Percentiles rank a stretch among this genome's conserved stretches.
Conservation (phyloP, 1,140 invertebrate genomes). For the Triops cancriformis region DNA sequence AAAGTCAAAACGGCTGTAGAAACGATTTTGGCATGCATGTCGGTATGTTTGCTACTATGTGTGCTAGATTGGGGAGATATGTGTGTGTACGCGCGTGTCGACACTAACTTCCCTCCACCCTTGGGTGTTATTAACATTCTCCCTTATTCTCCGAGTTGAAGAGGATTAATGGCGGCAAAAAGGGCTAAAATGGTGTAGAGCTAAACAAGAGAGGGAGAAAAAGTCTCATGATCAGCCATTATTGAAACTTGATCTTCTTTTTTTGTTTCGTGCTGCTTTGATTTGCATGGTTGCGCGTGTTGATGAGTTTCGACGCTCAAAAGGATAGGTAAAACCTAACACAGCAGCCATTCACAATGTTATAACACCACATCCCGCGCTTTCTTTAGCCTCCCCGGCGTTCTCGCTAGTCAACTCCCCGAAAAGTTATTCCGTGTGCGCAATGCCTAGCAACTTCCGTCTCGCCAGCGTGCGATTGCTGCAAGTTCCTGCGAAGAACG, state of each 20-base stretch:
- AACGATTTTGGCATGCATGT: neutral
- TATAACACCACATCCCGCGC: neutral
- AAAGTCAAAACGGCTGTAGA: neutral
- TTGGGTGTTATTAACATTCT: neutral
- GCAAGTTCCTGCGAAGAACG: too few species aligned
- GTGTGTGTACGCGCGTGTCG: slow-evolving; percentile 5
- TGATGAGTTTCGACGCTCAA: neutral
- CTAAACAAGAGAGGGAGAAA: neutral
- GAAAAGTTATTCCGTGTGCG: too few species aligned
- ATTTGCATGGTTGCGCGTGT: neutral
- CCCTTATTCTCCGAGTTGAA: too few species aligned
- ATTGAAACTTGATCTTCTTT: neutral
- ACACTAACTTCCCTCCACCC: neutral
- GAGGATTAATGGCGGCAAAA: neutral
- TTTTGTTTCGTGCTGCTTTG: neutral
- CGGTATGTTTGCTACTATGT: too few species aligned
- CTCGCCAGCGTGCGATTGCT: too few species aligned
- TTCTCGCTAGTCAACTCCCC: too few species aligned
- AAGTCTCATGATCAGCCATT: neutral
- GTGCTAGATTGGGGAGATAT: too few species aligned
- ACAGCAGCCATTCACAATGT: neutral
- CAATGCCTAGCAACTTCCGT: too few species aligned
- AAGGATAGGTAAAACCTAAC: neutral
- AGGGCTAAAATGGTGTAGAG: neutral
- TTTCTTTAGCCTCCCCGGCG: neutral